These are phyloP conservation scores for Ctenicera cuprea DNA, from an alignment of 2,888 invertebrate genomes.

Conservation along the genomic window DNA sequence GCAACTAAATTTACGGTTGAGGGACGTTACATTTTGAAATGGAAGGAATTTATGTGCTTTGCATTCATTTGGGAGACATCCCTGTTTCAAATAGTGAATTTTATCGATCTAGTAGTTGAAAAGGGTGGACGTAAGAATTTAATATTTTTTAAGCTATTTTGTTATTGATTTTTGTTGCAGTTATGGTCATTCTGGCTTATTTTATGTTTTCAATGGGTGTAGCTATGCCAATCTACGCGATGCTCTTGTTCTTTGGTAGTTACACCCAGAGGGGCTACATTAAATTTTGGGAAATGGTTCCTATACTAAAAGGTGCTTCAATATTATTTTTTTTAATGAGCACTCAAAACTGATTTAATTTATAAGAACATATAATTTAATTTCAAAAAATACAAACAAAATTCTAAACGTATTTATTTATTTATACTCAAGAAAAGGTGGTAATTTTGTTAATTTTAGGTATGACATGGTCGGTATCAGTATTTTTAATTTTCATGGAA, in stretches of 20 bases:
- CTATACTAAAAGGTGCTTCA: conserved; percentile 19
- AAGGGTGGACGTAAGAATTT: conserved; percentile 11
- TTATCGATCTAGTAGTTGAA: not conserved
- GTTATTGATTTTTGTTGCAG: not conserved
- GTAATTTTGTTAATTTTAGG: conserved; percentile 8
- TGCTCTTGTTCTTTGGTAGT: conserved; percentile 23
- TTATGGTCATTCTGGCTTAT: not conserved
- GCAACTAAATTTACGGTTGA: not conserved
- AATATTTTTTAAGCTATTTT: not conserved
- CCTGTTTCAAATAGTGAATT: not conserved
- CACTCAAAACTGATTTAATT: too few relatives aligned
- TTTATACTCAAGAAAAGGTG: too few relatives aligned
- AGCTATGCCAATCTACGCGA: not conserved
- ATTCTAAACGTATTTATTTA: too few relatives aligned
- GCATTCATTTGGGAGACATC: not conserved
- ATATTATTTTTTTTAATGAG: too few relatives aligned
- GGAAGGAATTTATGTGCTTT: conserved; percentile 18
- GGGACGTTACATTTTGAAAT: conserved; percentile 9
- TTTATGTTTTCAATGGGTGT: not conserved
- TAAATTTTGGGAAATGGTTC: conserved; percentile 34
- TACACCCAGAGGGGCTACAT: conserved; percentile 32
- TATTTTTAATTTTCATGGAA: conserved; percentile 17
- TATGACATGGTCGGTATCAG: conserved; percentile 21
- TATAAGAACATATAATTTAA: too few relatives aligned
- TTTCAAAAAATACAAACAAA: too few relatives aligned